Percentiles rank a stretch among this genome's conserved stretches.
Conservation (phyloP, 2,888 invertebrate genomes). For the Phrixothrix hirtus region DNA sequence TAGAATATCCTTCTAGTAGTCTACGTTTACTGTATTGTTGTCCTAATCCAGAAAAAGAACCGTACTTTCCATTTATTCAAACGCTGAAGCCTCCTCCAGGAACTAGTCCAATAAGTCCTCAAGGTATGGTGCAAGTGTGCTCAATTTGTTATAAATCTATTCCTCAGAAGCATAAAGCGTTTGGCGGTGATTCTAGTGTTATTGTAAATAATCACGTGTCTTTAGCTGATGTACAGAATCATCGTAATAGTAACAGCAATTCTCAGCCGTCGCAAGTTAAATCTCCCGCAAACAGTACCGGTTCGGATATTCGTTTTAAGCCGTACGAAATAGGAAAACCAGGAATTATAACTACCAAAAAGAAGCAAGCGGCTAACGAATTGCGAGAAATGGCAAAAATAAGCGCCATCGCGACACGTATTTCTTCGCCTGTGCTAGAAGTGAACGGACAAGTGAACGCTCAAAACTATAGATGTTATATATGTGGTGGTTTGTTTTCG, state of each 20-base stretch:
- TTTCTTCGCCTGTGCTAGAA: conserved; percentile 52
- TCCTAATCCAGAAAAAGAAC: conserved; percentile 82
- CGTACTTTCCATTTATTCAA: conserved; percentile 88
- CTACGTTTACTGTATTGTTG: conserved; percentile 83
- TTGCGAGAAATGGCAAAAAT: conserved; percentile 46
- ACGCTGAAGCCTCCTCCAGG: conserved; percentile 78
- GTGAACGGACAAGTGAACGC: conserved; percentile 49
- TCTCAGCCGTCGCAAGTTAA: conserved; percentile 60
- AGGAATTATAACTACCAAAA: conserved; percentile 53
- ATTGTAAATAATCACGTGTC: conserved; percentile 51
- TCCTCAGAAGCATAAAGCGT: conserved; percentile 75
- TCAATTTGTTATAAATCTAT: conserved; percentile 83
- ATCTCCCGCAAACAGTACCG: conserved; percentile 60
- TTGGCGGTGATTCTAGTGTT: conserved; percentile 56
- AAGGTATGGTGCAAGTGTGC: conserved; percentile 89
- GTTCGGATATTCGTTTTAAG: conserved; percentile 64
- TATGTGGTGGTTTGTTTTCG: conserved; percentile 77
- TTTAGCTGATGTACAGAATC: conserved; percentile 52
- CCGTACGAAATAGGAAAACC: conserved; percentile 62
- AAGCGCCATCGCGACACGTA: conserved; percentile 38
- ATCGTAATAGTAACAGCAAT: conserved; percentile 43
- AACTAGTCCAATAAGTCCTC: conserved; percentile 86
- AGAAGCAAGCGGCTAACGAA: conserved; percentile 56
- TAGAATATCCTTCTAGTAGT: conserved; percentile 77
- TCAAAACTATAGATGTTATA: conserved; percentile 67